These are phyloP conservation scores for Nomada goodeniana DNA, from an alignment of 2,888 invertebrate species.

Conservation along the genomic window DNA sequence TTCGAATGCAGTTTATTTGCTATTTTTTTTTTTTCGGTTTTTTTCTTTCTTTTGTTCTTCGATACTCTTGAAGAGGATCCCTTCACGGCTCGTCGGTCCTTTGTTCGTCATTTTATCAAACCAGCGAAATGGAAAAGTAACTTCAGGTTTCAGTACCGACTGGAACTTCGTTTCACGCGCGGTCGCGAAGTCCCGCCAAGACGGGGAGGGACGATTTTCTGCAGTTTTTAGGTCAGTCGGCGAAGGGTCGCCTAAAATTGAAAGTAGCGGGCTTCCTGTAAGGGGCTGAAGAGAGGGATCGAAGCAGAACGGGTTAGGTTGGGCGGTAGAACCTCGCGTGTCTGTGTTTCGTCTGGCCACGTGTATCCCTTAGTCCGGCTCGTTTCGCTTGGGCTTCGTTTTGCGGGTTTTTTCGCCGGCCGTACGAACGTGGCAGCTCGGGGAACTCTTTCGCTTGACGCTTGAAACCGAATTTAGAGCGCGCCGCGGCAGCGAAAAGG, in stretches of 20 bases:
- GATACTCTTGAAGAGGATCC: no score
- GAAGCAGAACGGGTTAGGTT: constrained; percentile 55
- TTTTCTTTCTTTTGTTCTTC: no score
- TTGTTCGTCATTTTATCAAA: no score
- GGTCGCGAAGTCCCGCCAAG: not conserved
- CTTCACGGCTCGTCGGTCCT: no score
- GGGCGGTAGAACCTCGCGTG: constrained; percentile 45
- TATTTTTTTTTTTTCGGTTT: not conserved
- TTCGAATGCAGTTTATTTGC: not conserved
- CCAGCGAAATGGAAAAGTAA: no score
- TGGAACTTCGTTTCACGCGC: not conserved
- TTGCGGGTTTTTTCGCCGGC: constrained; percentile 70
- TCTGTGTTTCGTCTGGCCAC: constrained; percentile 70
- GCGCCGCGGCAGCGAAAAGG: constrained; percentile 63
- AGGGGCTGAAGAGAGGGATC: constrained; percentile 54
- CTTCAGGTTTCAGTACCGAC: no score
- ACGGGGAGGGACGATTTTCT: not conserved
- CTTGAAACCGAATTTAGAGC: constrained; percentile 72
- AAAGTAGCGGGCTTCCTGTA: constrained; percentile 36
- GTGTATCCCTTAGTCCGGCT: constrained; percentile 57
- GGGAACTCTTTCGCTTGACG: constrained; percentile 68
- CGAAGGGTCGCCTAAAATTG: constrained; percentile 56
- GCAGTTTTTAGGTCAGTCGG: constrained; percentile 47
- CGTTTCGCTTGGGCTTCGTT: constrained; percentile 32
- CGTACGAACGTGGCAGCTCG: constrained; percentile 37